These are phyloP conservation scores for Sylvia atricapilla DNA, from an alignment of 2,113 vertebrate species.

Conservation along the genomic window DNA sequence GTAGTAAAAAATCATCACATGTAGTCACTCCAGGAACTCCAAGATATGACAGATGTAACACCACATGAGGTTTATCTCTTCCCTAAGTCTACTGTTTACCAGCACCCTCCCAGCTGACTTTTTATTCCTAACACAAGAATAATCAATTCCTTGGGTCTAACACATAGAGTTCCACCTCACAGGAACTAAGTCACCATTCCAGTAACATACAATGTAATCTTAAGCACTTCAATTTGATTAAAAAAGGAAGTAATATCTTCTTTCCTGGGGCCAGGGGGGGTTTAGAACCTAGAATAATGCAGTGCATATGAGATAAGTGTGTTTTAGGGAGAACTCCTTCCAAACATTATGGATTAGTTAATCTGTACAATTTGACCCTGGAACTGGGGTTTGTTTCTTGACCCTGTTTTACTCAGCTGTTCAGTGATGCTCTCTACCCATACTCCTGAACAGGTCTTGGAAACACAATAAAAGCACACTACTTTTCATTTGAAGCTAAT, in stretches of 20 bases:
- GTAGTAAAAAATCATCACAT: accelerated
- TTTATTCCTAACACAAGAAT: background rate
- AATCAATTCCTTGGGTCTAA: background rate
- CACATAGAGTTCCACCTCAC: background rate
- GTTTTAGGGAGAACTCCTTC: background rate
- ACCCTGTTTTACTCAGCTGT: background rate
- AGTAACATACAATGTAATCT: background rate
- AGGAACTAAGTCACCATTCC: background rate
- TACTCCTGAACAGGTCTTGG: background rate
- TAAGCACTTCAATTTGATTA: background rate
- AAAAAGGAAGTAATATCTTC: background rate
- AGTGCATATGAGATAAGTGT: background rate
- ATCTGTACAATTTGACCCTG: background rate
- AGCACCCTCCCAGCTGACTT: background rate
- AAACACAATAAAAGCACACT: background rate
- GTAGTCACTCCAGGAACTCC: background rate
- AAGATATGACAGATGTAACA: background rate
- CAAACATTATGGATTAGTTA: background rate
- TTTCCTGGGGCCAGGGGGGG: background rate
- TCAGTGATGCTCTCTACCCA: background rate
- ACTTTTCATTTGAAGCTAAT: background rate
- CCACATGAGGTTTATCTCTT: background rate
- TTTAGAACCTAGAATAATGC: background rate
- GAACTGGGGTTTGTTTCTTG: background rate
- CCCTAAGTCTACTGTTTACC: background rate